phyloP scores from a whole-genome alignment of 1,140 invertebrate genomes.

The Trichonephila inaurata region DNA sequence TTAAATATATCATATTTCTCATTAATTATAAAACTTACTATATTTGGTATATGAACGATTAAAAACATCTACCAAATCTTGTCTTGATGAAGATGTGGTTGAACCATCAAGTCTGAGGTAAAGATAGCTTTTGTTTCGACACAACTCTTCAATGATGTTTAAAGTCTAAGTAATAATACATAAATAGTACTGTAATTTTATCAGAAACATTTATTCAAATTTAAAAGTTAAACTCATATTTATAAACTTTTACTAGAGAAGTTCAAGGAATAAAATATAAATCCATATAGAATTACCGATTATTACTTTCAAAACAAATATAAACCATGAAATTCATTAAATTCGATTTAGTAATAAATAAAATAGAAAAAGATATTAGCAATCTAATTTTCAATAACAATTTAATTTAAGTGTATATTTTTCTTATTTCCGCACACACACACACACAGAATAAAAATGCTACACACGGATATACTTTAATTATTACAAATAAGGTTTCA shows the following conservation, averaged over 20 bases:
- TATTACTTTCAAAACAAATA: not conserved
- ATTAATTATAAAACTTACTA: slow-evolving; percentile 54
- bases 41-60: slow-evolving; percentile 86
- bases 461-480: no score
- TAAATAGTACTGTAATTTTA: not conserved
- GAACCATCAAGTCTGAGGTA: slow-evolving; percentile 97
- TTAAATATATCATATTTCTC: not conserved
- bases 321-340: no score
- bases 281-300: not conserved
- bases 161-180: slow-evolving; percentile 87
- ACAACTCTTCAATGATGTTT: slow-evolving; percentile 96
- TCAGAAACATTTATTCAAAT: not conserved
- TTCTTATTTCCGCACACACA: no score
- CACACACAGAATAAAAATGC: not conserved
- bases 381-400: no score
- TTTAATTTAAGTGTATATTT: no score
- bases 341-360: no score
- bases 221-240: not conserved
- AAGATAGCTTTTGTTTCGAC: slow-evolving; percentile 87
- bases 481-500: no score
- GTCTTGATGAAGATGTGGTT: slow-evolving; percentile 98
- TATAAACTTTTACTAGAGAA: not conserved
- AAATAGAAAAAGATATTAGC: no score
- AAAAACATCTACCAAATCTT: slow-evolving; percentile 97
- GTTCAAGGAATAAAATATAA: not conserved